These are phyloP conservation scores for Theretra japonica DNA, from an alignment of 2,888 invertebrate species.

Conservation along the genomic window DNA sequence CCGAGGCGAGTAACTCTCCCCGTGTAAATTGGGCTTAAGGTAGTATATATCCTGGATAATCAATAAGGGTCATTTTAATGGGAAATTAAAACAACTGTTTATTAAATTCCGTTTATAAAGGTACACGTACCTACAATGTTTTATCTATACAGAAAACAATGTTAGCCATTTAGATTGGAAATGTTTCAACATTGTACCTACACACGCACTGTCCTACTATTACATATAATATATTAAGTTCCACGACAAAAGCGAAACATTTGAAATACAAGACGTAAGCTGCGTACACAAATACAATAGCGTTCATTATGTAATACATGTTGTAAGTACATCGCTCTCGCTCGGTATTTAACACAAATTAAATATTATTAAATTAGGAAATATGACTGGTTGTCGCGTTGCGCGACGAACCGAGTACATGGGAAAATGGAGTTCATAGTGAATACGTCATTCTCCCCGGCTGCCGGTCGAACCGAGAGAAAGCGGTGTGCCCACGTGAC, in stretches of 20 bases:
- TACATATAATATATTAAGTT: constrained; percentile 7
- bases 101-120: constrained; percentile 66
- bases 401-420: neutral
- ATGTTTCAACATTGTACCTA: constrained; percentile 19
- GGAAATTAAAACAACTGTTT: constrained; percentile 28
- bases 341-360: constrained; percentile 5
- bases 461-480: neutral
- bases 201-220: constrained; percentile 15
- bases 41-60: neutral
- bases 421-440: neutral
- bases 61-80: neutral
- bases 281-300: constrained; percentile 28
- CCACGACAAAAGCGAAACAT: neutral
- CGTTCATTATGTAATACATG: neutral
- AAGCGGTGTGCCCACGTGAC: neutral
- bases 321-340: constrained; percentile 7
- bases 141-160: constrained; percentile 60
- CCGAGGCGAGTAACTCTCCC: too few species aligned
- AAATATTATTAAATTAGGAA: neutral
- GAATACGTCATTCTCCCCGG: neutral
- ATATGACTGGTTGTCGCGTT: neutral
- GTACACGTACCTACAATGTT: constrained; percentile 65
- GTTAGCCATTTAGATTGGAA: constrained; percentile 55
- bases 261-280: neutral
- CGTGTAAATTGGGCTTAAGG: too few species aligned